Conservation (phyloP, 35 echinoderm and acorn worm genomes). For the Apostichopus californicus region DNA sequence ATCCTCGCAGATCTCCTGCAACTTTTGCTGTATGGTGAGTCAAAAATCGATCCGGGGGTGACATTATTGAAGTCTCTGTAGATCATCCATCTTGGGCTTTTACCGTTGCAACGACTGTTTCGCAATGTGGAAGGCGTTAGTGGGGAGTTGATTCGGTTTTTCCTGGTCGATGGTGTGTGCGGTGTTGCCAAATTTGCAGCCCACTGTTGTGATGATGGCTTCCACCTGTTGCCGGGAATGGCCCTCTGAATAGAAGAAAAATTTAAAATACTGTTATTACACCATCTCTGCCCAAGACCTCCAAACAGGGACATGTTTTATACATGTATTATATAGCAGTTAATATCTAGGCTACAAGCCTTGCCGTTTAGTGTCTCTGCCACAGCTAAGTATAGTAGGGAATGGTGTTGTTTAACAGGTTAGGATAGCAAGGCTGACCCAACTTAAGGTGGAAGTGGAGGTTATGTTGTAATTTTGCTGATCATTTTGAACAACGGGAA, state of each 20-base stretch:
- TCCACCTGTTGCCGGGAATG: conserved; percentile 10
- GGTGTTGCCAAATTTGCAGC: conserved; percentile 14
- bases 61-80: conserved; percentile 6
- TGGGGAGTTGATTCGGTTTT: conserved; percentile 6
- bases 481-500: no score
- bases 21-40: not conserved
- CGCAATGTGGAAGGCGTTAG: conserved; percentile 19
- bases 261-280: no score
- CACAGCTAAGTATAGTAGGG: no score
- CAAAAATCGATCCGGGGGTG: not conserved
- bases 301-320: no score
- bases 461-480: no score
- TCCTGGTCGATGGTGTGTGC: conserved; percentile 16
- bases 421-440: no score
- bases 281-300: no score
- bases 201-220: conserved; percentile 6
- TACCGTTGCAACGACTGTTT: not conserved
- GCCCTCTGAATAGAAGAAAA: not conserved
- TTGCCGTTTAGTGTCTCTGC: no score
- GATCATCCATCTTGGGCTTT: conserved; percentile 11
- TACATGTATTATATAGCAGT: no score
- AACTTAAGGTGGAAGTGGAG: no score
- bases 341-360: no score
- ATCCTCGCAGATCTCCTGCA: conserved; percentile 15
- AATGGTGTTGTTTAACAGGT: no score